A percentile compares a stretch with the other conserved stretches of the same genome.
Evolutionary conservation across 2,113 vertebrate genomes (phyloP).

Genomic region (Sinocyclocheilus anophthalmus): DNA sequence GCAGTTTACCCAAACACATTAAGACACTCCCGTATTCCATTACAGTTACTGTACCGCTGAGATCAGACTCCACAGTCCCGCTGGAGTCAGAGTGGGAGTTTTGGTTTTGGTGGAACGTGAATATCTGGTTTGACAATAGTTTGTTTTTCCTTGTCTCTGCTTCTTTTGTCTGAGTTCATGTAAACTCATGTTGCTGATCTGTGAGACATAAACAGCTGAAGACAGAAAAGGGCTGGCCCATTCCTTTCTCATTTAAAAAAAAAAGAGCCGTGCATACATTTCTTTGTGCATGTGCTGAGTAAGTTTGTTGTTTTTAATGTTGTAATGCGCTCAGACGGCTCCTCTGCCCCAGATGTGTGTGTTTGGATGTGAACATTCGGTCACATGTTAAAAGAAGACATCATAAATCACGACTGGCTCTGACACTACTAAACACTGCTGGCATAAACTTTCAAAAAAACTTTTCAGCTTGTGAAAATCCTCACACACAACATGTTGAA

Average conservation of each 20-base stretch:
- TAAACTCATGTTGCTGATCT: slow-evolving; percentile 53
- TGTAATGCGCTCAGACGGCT: slow-evolving; percentile 23
- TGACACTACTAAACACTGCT: slow-evolving; percentile 23
- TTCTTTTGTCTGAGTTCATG: slow-evolving; percentile 52
- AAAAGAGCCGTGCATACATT: not conserved
- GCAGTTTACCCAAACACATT: slow-evolving; percentile 28
- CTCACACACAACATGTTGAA: slow-evolving; percentile 7
- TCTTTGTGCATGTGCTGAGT: slow-evolving; percentile 9
- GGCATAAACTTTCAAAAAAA: slow-evolving; percentile 3
- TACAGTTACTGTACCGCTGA: slow-evolving; percentile 24
- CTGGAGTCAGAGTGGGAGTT: slow-evolving; percentile 28
- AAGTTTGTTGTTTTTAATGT: slow-evolving; percentile 33
- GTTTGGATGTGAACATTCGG: slow-evolving; percentile 43
- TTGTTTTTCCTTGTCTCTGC: slow-evolving; percentile 50
- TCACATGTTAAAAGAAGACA: slow-evolving; percentile 43
- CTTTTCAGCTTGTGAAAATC: not conserved
- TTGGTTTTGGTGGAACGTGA: slow-evolving; percentile 50
- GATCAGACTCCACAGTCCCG: slow-evolving; percentile 36
- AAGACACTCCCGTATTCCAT: slow-evolving; percentile 45
- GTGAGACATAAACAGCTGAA: slow-evolving; percentile 49
- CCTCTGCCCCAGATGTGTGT: slow-evolving; percentile 39
- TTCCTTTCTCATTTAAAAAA: slow-evolving; percentile 16
- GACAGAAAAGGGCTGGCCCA: slow-evolving; percentile 13
- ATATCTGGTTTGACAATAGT: slow-evolving; percentile 58
- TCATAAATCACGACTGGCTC: slow-evolving; percentile 1